Evolutionary conservation across 2,888 invertebrate species (phyloP).

Genomic region (Pollenia amentaria): DNA sequence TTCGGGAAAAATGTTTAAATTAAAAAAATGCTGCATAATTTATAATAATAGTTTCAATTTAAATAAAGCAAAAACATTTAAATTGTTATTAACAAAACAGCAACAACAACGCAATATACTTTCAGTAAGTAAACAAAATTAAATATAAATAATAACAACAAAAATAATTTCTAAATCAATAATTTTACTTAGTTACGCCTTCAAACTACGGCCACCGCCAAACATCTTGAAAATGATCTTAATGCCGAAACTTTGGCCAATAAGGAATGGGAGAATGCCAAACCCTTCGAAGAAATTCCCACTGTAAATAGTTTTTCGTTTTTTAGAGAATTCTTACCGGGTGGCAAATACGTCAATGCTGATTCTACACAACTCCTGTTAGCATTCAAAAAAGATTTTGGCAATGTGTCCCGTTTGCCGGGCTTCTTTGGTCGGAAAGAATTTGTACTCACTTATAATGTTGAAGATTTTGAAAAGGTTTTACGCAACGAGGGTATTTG

Average conservation of each 20-base stretch:
- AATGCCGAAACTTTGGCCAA: not conserved
- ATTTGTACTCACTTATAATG: constrained; percentile 84
- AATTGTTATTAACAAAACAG: constrained; percentile 8
- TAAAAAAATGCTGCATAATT: constrained; percentile 11
- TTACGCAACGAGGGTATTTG: constrained; percentile 85
- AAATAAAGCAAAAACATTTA: not conserved
- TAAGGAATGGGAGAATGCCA: constrained; percentile 78
- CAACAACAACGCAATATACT: not conserved
- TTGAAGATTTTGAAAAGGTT: constrained; percentile 85
- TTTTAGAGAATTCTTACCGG: constrained; percentile 77
- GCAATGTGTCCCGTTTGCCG: constrained; percentile 83
- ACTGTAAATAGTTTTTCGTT: constrained; percentile 68
- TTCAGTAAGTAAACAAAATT: not conserved
- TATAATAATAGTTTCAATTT: constrained; percentile 16
- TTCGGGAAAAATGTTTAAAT: constrained; percentile 42
- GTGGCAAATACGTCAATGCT: constrained; percentile 78
- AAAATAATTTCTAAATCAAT: not conserved
- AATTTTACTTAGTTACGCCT: constrained; percentile 31
- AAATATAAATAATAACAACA: not conserved
- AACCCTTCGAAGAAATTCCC: constrained; percentile 79
- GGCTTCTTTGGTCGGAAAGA: constrained; percentile 79
- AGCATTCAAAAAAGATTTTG: constrained; percentile 78
- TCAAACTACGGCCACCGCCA: constrained; percentile 19
- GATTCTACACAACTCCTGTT: constrained; percentile 73
- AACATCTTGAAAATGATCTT: not conserved